Base-by-base conservation (phyloP, 2,113 vertebrate species). In the Antigone vipio region DNA sequence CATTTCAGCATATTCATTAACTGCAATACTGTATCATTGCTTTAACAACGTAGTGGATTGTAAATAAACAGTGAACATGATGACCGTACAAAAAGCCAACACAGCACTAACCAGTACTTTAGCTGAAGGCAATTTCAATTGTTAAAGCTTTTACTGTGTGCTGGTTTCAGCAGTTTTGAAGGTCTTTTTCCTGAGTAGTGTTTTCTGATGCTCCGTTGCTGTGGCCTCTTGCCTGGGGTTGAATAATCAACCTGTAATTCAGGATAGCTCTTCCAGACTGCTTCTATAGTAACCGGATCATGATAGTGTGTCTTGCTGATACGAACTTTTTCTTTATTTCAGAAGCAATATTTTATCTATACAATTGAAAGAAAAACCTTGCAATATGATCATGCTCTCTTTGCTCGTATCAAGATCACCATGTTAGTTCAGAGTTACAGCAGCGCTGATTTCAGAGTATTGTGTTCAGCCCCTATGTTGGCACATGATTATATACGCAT, bases 161-260 rank as follows among this genome's bases (percentile, higher is more conserved):
- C 81, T 91, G 58, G 58, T 87, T 94, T 95, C 96, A 97, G 94
- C 91, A 93, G 29, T 92, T 97, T 83, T 91, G 76, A 95, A 89
- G 90, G 90, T 86, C 76, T 86, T 93, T 95, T 85, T 85, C 75
- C 92, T 80, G 71, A 88, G 73, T 17, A n/a, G 80, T 62, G 80
- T 72, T 89, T 93, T 86, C 73, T 89, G 60, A 68, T 38, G 26
- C 69, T 78, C 40, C 27, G 71, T 13, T 89, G 47, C 82, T 84
- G 45, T 40, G 60, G n/a, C 83, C 21, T 64, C 76, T 60, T 76
- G 59, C 34, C 59, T 78, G 66, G 34, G 35, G 53, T 52, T 94
- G 76, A 82, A 69, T 72, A 82, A 66, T 72, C 66, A 89, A 85
- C 40, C 56, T 62, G 22, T 66, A 78, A 89, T 35, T 58, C 74